Evolutionary conservation across 2,113 vertebrate species (phyloP), one percentile per base, ranked within the genome.

Genomic region (Anoplopoma fimbria): DNA sequence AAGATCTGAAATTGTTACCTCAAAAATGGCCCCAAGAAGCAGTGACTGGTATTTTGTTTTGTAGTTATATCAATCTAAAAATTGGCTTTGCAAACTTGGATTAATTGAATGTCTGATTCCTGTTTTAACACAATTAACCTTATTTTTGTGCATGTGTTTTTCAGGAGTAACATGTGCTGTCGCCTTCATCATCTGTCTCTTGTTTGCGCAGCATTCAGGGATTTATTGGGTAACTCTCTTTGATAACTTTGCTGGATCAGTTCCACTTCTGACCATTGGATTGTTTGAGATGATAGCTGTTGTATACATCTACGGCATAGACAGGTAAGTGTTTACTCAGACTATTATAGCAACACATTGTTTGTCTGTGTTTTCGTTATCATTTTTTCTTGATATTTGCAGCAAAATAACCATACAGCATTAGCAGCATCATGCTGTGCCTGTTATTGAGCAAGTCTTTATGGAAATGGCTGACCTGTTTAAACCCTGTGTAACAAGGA

Each of bases 201-300:
- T 98, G 85, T 99, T 99, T 92, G 93, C 96, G 0, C 95, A 97
- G 91, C 83, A 90, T 0, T 98, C 98, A 1, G 98, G 97, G 25
- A 94, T 97, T 87, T 99, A 99, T 82, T 99, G 97, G 98, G 93
- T 99, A 13, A 93, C 95, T 19, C 92, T 99, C 2, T 96, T 99
- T 77, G 97, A 99, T 51, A 69, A 64, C 23, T 99, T 97, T 63
- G 97, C 97, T 6, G 97, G 97, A 76, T 99, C 98, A 21, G 95
- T 99, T 70, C 97, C 98, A 0, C 92, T 99, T 82, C 93, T 99
- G 10, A 87, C 96, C 58, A 96, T 97, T 10, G 97, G 97, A 31
- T 95, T 99, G 85, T 96, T 91, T 61, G 98, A 99, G 93, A 96
- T 98, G 95, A 93, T 97, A 47, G 78, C 96, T 0, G 95, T 99